phyloP scores from a whole-genome alignment of 2,888 invertebrate species.

The Meteorus cinctellus region DNA sequence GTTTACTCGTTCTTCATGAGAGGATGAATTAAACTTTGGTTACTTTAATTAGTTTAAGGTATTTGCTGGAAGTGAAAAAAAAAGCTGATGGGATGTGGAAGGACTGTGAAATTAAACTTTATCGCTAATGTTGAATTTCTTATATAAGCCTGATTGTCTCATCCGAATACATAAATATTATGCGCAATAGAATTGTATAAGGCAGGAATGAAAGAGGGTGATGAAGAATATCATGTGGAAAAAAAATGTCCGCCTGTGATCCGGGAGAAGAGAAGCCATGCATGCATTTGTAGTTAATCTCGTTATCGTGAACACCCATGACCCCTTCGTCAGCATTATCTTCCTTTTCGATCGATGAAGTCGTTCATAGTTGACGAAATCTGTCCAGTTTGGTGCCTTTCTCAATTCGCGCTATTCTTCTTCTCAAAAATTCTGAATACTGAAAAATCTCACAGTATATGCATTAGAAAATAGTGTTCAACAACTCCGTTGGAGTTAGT shows the following conservation, averaged over 20 bases:
- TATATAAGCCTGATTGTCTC: too few species aligned
- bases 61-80: too few species aligned
- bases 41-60: neutral
- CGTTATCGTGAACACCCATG: constrained; percentile 65
- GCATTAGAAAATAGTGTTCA: too few species aligned
- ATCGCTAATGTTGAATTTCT: too few species aligned
- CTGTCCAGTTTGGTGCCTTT: neutral
- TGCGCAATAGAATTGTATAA: too few species aligned
- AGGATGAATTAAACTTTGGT: constrained; percentile 8
- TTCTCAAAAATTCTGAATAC: too few species aligned
- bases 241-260: constrained; percentile 29
- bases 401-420: neutral
- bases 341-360: constrained; percentile 21
- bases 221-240: constrained; percentile 7
- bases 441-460: too few species aligned
- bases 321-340: constrained; percentile 35
- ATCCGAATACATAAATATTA: too few species aligned
- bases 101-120: too few species aligned
- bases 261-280: constrained; percentile 37
- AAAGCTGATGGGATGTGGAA: too few species aligned
- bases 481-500: too few species aligned
- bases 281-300: constrained; percentile 61
- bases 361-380: constrained; percentile 11
- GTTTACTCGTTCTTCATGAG: neutral
- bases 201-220: neutral